phyloP scores from a whole-genome alignment of 1,140 invertebrate genomes.

The Tribolium castaneum region DNA sequence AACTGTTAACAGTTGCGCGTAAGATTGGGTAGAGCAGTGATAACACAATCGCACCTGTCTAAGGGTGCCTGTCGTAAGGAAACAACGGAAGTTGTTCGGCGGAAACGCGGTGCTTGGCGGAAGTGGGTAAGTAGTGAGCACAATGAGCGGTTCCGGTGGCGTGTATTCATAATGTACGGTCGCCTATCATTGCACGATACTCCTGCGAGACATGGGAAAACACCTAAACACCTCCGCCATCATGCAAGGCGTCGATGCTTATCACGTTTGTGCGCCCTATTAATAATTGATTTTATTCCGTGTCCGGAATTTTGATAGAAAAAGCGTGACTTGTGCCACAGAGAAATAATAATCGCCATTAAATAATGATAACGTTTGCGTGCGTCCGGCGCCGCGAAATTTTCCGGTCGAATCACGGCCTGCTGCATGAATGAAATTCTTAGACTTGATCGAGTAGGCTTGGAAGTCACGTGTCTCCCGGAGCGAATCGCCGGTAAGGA shows the following conservation, averaged over 20 bases:
- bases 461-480: conserved; percentile 3
- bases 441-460: conserved; percentile 18
- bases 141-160: conserved; percentile 58
- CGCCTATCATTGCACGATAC: conserved; percentile 40
- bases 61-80: conserved; percentile 41
- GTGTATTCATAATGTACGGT: conserved; percentile 54
- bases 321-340: conserved; percentile 32
- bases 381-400: not conserved
- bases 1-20: not conserved
- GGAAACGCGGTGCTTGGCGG: conserved; percentile 56
- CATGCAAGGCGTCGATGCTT: conserved; percentile 41
- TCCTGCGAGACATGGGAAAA: conserved; percentile 43
- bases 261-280: conserved; percentile 15
- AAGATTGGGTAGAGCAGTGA: conserved; percentile 3
- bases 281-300: conserved; percentile 41
- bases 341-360: conserved; percentile 9
- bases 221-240: conserved; percentile 36
- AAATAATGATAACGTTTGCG: conserved; percentile 11
- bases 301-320: conserved; percentile 1
- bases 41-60: conserved; percentile 38
- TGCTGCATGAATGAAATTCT: conserved; percentile 8
- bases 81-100: conserved; percentile 53
- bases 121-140: conserved; percentile 56
- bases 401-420: not conserved
- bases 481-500: conserved; percentile 42